Evolutionary conservation across 1,140 invertebrate genomes (phyloP), one percentile per base, ranked within the genome.

Genomic region (Orius insidiosus): DNA sequence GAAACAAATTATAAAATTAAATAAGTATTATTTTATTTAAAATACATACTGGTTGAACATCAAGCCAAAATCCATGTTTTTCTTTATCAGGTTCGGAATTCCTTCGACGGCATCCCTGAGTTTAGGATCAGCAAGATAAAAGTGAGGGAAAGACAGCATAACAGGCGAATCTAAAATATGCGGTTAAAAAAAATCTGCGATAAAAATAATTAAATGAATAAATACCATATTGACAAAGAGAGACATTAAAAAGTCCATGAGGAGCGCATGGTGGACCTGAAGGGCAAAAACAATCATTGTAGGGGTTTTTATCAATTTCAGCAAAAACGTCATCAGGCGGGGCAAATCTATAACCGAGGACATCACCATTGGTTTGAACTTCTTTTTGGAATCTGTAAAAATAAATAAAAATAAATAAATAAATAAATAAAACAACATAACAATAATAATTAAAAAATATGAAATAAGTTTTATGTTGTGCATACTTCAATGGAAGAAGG

Each of bases 91-190:
- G 80, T 1, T n/a, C n/a, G 79, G 76, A 0, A 93, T 76, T 1
- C 86, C 87, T 49, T 76, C 76, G 1, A 92, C 77, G 3, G 77
- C 78, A 13, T 76, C 75, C 43, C 76, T 62, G 13, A 89, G 70
- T 43, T 68, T 69, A 2, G 80, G 78, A 58, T 92, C 82, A 33
- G 75, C 86, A 52, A 88, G 61, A 58, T 89, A 85, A 67, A 92
- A 92, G 62, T 93, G 87, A 0, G 87, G 87, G 65, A 87, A 89
- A 38, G 85, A 89, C 13, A 93, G 62, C 59, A 88, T 72, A 50
- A 92, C 72, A 2, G 87, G 86, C 0, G 86, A 88, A 62, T 88
- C 80, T 84, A 60, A 1, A 63, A 62, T 43, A n/a, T 3, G n/a
- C n/a, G 14, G 13, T 14, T 14, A 40, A 10, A 5, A 40, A 40